Conservation (phyloP, 2,113 vertebrate species). For the Carassius gibelio region DNA sequence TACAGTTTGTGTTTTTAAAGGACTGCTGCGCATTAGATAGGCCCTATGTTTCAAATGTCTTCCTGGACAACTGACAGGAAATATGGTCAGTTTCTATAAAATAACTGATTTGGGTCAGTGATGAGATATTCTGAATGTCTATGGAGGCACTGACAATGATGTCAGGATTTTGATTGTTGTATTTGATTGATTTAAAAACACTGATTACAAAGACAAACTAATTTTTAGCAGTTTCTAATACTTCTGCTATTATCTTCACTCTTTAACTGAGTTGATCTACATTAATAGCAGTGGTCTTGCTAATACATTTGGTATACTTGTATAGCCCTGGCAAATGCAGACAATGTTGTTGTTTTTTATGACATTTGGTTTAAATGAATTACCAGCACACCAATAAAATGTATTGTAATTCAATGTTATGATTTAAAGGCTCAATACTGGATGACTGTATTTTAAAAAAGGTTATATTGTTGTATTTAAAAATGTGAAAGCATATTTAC, state of each 20-base stretch:
- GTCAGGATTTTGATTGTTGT: neutral
- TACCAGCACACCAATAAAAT: neutral
- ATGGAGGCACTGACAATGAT: neutral
- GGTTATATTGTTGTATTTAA: neutral
- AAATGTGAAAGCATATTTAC: neutral
- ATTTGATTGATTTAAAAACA: neutral
- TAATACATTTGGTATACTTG: neutral
- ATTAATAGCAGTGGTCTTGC: neutral
- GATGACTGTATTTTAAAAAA: neutral
- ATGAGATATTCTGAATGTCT: neutral
- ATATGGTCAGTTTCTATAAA: neutral
- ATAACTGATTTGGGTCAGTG: neutral
- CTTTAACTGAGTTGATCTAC: no score
- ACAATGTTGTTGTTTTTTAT: neutral
- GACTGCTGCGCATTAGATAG: neutral
- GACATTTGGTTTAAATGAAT: neutral
- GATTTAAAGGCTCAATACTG: neutral
- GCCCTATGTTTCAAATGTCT: neutral
- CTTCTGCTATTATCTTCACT: neutral
- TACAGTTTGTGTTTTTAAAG: slow-evolving; percentile 38
- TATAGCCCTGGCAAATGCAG: neutral
- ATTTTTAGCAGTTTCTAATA: neutral
- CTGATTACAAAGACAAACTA: neutral
- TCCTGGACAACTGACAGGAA: neutral
- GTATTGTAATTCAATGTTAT: neutral